Evolutionary conservation across 2,888 invertebrate species (phyloP).

Genomic region (Pteria penguin): DNA sequence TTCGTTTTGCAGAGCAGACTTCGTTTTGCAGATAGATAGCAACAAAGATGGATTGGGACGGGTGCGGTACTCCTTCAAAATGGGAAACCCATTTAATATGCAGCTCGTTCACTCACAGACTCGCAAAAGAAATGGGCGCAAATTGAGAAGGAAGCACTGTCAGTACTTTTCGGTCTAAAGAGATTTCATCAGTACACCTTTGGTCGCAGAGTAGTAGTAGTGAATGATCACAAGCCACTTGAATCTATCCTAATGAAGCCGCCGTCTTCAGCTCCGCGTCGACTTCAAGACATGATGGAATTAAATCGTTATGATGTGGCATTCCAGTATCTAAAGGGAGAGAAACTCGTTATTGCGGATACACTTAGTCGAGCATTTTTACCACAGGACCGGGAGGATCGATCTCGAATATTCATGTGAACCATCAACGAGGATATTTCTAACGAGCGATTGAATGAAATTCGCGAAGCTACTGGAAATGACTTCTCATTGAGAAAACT

Average conservation of each 20-base stretch:
- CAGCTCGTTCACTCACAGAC: slow-evolving; percentile 44
- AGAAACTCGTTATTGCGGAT: slow-evolving; percentile 41
- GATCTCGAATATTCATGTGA: background rate
- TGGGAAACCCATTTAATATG: slow-evolving; percentile 48
- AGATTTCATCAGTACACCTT: slow-evolving; percentile 57
- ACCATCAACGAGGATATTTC: slow-evolving; percentile 5
- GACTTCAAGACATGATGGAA: slow-evolving; percentile 39
- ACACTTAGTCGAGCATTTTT: slow-evolving; percentile 38
- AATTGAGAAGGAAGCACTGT: slow-evolving; percentile 52
- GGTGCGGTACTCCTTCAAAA: slow-evolving; percentile 52
- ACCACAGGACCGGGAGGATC: slow-evolving; percentile 1
- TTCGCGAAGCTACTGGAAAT: background rate
- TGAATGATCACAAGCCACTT: slow-evolving; percentile 19
- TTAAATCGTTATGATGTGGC: slow-evolving; percentile 46
- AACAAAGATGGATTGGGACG: slow-evolving; percentile 48
- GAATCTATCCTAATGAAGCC: background rate
- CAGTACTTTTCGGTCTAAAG: slow-evolving; percentile 48
- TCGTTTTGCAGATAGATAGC: slow-evolving; percentile 54
- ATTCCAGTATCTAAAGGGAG: slow-evolving; percentile 28
- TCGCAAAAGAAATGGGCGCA: slow-evolving; percentile 55
- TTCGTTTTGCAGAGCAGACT: slow-evolving; percentile 50
- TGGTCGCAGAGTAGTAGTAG: slow-evolving; percentile 41
- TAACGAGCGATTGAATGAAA: background rate
- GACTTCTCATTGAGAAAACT: background rate
- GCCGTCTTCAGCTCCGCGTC: background rate